phyloP scores from a whole-genome alignment of 2,888 invertebrate species.

The Teinopalpus imperialis region DNA sequence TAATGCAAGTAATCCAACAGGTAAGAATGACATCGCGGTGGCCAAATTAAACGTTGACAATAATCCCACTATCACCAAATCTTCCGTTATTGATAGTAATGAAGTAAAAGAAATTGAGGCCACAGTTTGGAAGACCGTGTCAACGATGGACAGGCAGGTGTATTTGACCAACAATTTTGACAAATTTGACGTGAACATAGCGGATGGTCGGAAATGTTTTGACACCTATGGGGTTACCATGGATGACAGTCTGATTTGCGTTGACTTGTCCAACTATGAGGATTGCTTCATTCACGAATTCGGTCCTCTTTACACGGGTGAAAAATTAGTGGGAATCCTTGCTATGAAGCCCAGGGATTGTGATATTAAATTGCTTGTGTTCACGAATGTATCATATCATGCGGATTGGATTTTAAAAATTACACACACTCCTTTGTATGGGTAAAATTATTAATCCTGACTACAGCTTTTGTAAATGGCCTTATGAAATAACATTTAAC shows the following conservation, averaged over 20 bases:
- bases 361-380: constrained; percentile 42
- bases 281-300: constrained; percentile 69
- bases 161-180: constrained; percentile 63
- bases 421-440: constrained; percentile 34
- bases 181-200: constrained; percentile 41
- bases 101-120: constrained; percentile 37
- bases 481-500: too few species aligned
- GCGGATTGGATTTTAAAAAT: constrained; percentile 40
- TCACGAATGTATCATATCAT: constrained; percentile 45
- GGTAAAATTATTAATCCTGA: constrained; percentile 27
- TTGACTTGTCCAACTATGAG: constrained; percentile 51
- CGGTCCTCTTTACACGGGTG: constrained; percentile 54
- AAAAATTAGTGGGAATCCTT: constrained; percentile 58
- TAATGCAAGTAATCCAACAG: constrained; percentile 38
- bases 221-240: constrained; percentile 51
- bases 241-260: constrained; percentile 55
- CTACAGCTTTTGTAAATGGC: too few species aligned
- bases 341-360: constrained; percentile 56
- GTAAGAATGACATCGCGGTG: constrained; percentile 60
- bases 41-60: constrained; percentile 54
- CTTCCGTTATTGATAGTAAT: constrained; percentile 48
- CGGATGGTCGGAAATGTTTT: constrained; percentile 40
- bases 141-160: constrained; percentile 59
- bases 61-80: constrained; percentile 40
- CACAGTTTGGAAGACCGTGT: constrained; percentile 64